A percentile compares a stretch with the other conserved stretches of the same genome.
These are phyloP conservation scores for Trachelus troglodyta DNA, from an alignment of 2,888 invertebrate genomes.

Conservation along the genomic window DNA sequence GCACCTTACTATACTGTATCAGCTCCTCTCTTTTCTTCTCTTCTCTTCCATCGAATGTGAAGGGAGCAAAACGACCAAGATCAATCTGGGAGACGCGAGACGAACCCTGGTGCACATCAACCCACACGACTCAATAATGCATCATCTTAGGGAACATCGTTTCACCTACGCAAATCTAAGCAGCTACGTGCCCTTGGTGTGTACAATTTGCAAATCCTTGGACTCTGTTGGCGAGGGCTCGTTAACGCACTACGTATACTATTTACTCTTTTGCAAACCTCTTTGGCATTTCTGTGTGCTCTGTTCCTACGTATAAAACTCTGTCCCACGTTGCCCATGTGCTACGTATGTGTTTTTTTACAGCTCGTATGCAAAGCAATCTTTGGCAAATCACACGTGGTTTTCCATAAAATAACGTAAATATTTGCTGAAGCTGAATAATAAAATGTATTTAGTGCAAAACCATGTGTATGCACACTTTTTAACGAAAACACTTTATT, in stretches of 20 bases:
- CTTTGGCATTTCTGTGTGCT: too few relatives aligned
- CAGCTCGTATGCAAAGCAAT: too few relatives aligned
- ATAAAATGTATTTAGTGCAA: too few relatives aligned
- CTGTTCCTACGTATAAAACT: too few relatives aligned
- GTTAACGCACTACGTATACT: constrained; percentile 28
- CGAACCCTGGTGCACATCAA: constrained; percentile 24
- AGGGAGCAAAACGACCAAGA: background rate
- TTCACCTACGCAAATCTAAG: constrained; percentile 32
- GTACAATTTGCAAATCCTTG: background rate
- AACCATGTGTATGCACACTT: too few relatives aligned
- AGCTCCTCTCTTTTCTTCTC: background rate
- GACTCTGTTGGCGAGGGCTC: constrained; percentile 1
- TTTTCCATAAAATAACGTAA: too few relatives aligned
- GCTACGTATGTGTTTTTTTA: too few relatives aligned
- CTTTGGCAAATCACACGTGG: too few relatives aligned
- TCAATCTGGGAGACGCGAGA: constrained; percentile 5
- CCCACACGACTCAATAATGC: constrained; percentile 41
- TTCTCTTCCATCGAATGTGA: background rate
- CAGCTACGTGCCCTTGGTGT: constrained; percentile 6
- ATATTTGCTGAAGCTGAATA: too few relatives aligned
- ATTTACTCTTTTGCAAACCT: constrained; percentile 13
- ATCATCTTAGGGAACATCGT: constrained; percentile 33
- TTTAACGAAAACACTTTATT: too few relatives aligned
- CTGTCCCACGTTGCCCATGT: too few relatives aligned
- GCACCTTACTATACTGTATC: background rate